These are phyloP conservation scores for Trichogramma pretiosum DNA, from an alignment of 1,140 invertebrate species.

Conservation along the genomic window DNA sequence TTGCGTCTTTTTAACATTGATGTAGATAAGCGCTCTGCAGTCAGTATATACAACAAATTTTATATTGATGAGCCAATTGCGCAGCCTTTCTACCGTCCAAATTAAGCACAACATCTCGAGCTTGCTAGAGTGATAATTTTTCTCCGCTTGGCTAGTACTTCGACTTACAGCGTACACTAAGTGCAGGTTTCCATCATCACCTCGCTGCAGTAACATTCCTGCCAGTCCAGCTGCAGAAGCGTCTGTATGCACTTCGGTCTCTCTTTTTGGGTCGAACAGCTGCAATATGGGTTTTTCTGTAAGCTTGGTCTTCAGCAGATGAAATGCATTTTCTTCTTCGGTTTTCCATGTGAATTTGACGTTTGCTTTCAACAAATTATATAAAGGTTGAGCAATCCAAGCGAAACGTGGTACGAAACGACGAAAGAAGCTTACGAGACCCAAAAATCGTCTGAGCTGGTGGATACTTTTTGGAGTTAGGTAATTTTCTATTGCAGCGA, in stretches of 20 bases:
- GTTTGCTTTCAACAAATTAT: conserved; percentile 14
- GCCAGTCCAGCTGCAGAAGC: conserved; percentile 20
- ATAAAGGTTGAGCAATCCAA: conserved; percentile 24
- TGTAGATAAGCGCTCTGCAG: conserved; percentile 3
- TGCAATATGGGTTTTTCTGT: conserved; percentile 5
- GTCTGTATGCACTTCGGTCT: conserved; percentile 29
- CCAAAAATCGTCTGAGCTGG: conserved; percentile 29
- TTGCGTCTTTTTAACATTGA: neutral
- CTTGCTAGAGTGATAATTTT: conserved; percentile 20
- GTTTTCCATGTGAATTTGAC: conserved; percentile 13
- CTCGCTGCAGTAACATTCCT: conserved; percentile 21
- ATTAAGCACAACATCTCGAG: conserved; percentile 19
- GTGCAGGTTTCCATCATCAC: neutral
- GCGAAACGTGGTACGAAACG: conserved; percentile 27
- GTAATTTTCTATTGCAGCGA: conserved; percentile 24
- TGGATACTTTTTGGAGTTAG: conserved; percentile 28
- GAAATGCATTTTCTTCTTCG: conserved; percentile 6
- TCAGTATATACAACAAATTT: conserved; percentile 13
- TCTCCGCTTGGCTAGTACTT: conserved; percentile 16
- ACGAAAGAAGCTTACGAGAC: conserved; percentile 31
- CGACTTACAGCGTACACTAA: conserved; percentile 13
- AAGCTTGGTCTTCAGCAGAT: neutral
- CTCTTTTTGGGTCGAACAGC: conserved; percentile 19
- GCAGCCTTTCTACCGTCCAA: conserved; percentile 6
- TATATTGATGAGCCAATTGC: conserved; percentile 10